These are phyloP conservation scores for Apocrypta bakeri DNA, from an alignment of 1,140 invertebrate species.

Conservation along the genomic window DNA sequence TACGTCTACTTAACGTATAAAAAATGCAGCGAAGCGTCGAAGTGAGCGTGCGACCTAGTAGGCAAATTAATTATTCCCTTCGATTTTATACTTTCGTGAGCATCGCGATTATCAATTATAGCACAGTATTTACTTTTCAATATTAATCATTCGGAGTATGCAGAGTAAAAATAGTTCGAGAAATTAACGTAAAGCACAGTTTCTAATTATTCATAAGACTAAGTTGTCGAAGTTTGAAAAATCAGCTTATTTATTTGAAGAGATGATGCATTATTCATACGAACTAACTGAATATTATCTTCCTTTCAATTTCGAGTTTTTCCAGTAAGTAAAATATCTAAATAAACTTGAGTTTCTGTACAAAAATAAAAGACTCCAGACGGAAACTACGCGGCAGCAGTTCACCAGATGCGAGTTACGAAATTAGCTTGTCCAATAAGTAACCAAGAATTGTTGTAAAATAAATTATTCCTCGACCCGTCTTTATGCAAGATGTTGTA, in stretches of 20 bases:
- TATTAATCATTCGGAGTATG: neutral
- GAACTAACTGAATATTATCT: neutral
- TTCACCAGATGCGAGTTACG: neutral
- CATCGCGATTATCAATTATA: conserved; percentile 11
- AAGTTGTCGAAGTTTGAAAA: neutral
- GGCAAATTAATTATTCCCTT: conserved; percentile 21
- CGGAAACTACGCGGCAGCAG: neutral
- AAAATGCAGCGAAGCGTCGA: neutral
- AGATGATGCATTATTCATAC: neutral
- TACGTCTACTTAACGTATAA: neutral
- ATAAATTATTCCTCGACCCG: neutral
- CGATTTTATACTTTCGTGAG: conserved; percentile 34
- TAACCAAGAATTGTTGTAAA: neutral
- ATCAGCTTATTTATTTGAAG: neutral
- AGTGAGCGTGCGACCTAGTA: neutral
- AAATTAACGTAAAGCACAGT: no score
- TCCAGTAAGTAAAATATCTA: neutral
- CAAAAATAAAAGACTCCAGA: neutral
- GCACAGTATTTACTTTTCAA: conserved; percentile 13
- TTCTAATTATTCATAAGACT: neutral
- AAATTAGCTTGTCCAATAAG: neutral
- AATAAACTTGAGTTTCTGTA: neutral
- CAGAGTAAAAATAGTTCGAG: neutral
- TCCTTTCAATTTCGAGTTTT: neutral
- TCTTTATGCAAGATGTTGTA: neutral